Conservation (phyloP, 2,113 vertebrate genomes). For the Laterallus jamaicensis region DNA sequence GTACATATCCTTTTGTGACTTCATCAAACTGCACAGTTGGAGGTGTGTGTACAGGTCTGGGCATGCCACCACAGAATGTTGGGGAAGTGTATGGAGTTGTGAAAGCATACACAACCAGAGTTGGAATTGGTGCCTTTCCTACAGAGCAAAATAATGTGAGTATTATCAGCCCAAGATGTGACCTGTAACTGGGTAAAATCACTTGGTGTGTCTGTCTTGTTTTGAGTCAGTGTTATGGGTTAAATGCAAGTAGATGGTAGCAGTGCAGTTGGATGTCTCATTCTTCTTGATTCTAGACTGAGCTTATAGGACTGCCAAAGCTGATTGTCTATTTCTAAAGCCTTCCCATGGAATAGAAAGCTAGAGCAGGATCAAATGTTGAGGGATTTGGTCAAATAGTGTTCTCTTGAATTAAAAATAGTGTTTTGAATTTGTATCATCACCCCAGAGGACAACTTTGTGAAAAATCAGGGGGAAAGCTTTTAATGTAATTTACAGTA, state of each 20-base stretch:
- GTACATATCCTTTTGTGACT: slow-evolving; percentile 96
- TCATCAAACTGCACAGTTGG: slow-evolving; percentile 98
- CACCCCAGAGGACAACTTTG: background rate
- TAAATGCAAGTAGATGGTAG: background rate
- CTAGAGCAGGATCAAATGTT: background rate
- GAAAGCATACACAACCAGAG: slow-evolving; percentile 94
- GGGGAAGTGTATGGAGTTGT: slow-evolving; percentile 95
- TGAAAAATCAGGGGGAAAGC: background rate
- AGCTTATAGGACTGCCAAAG: background rate
- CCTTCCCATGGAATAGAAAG: background rate
- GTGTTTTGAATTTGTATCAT: background rate
- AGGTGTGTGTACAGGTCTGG: slow-evolving; percentile 94
- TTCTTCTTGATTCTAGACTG: background rate
- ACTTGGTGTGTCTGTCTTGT: background rate
- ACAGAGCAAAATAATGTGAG: slow-evolving; percentile 95
- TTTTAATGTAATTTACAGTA: background rate
- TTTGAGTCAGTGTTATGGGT: background rate
- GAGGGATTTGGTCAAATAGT: background rate
- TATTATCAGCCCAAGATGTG: background rate
- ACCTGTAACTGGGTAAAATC: background rate
- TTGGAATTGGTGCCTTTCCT: slow-evolving; percentile 96
- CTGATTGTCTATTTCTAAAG: background rate
- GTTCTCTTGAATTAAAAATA: background rate
- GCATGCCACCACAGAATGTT: slow-evolving; percentile 93
- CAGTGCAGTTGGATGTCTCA: background rate